Base-by-base conservation (phyloP, 2,888 invertebrate genomes). In the Spodoptera picta region DNA sequence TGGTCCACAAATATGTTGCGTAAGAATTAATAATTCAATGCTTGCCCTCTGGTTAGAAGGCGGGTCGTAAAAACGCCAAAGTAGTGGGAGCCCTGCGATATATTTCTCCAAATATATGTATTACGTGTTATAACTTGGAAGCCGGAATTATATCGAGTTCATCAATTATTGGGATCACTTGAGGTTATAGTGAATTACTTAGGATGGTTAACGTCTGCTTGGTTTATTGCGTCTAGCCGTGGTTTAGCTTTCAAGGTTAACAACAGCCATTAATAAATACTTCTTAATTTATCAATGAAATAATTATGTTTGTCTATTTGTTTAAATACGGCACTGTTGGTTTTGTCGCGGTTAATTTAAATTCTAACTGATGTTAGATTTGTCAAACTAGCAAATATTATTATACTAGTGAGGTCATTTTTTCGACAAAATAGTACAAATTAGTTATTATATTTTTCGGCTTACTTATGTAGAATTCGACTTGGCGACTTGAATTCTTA, bases 11-110 rank as follows among this genome's bases (percentile, higher is more conserved):
- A 73, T 57, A 24, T 73, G 49, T 44, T 46, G 73, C 49, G 50
- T 73, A 73, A 70, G 50, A 65, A 56, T 77, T 74, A 70, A 77
- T 77, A 77, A 73, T 77, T 80, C 78, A 73, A 61, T 63, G 41
- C 60, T 56, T 14, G 74, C 52, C 60, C 76, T 63, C 52, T 9
- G 42, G 43, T 48, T 70, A 47, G 57, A 48, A 45, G 64, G 54
- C 45, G 51, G 49, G 42, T 58, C 60, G 65, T 77, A 77, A 77
- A 77, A 68, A 65, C 63, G 77, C 75, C 77, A 53, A 70, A 73
- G 44, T 77, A 46, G 70, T 27, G 56, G 47, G 66, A 24, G 24
- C 63, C 65, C 47, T 10, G 9, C 62, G 65, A 77, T 77, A 80
- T 70, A 60, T 67, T 61, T 53, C 55, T 41, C 41, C 65, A 57